Percentiles rank a stretch among this genome's conserved stretches.
Conservation (phyloP, 2,113 vertebrate genomes). For the Abramis brama region DNA sequence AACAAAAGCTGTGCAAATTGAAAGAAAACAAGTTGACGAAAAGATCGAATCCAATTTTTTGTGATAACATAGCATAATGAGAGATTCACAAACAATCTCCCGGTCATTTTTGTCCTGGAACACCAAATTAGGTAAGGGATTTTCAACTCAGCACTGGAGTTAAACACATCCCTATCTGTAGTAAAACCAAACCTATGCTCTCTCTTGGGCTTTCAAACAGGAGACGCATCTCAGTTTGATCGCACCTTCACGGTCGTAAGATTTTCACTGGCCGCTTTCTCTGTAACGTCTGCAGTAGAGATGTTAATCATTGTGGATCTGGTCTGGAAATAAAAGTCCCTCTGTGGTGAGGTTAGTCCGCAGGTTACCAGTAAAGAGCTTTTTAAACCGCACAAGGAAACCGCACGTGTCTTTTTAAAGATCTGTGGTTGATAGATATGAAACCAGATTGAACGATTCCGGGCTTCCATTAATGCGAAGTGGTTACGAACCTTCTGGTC, state of each 20-base stretch:
- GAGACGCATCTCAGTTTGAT: slow-evolving; percentile 13
- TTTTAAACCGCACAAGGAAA: slow-evolving; percentile 25
- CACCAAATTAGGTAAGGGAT: no score
- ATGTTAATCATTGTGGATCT: not conserved
- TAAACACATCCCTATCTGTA: not conserved
- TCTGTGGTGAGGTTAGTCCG: slow-evolving; percentile 24
- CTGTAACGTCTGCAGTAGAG: not conserved
- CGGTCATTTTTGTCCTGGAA: no score
- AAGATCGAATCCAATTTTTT: no score
- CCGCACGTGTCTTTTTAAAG: slow-evolving; percentile 17
- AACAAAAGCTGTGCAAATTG: no score
- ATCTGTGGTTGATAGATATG: slow-evolving; percentile 24
- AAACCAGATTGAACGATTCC: slow-evolving; percentile 13
- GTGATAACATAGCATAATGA: no score
- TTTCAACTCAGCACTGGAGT: no score
- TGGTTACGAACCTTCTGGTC: slow-evolving; percentile 25
- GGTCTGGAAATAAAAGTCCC: slow-evolving; percentile 17
- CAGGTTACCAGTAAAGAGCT: slow-evolving; percentile 32
- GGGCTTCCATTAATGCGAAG: not conserved
- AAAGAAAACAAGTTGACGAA: no score
- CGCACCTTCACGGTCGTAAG: not conserved
- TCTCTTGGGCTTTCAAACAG: not conserved
- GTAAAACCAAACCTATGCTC: not conserved
- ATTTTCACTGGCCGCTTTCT: not conserved
- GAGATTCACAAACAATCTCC: no score